Evolutionary conservation across 1,140 invertebrate species (phyloP), one percentile per base, ranked within the genome.

Genomic region (Daktulosphaira vitifoliae): DNA sequence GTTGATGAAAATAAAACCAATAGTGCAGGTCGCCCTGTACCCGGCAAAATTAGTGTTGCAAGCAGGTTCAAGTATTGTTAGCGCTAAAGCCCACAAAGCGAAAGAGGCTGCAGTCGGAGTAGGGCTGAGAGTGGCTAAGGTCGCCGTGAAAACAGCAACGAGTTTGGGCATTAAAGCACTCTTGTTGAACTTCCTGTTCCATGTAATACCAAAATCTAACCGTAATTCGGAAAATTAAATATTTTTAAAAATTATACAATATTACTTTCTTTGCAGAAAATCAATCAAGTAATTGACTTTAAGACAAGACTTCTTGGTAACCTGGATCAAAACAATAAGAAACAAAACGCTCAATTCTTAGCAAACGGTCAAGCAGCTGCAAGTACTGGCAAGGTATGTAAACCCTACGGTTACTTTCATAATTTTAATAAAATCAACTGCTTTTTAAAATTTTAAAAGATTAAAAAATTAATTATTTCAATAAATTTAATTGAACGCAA

Each of bases 211-310:
- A 13, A n/a, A 4, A 5, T 3, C 13, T 23, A 23, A 3, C 20
- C 23, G 8, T 26, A 3, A 26, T n/a, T 44, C 3, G 39, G n/a
- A 44, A 44, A 44, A 44, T 44, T 15, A n/a, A 44, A 11, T 3
- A n/a, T 44, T 7, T 44, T 44, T 44, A n/a, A 16, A 7, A n/a
- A n/a, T n/a, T n/a, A n/a, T n/a, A n/a, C n/a, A n/a, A n/a, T n/a
- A n/a, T n/a, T n/a, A n/a, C 38, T 46, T 64, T 44, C 26, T 18
- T 62, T 50, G 16, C 53, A 71, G 70, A 70, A 71, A 71, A 69
- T 71, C 68, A 71, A 71, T 50, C 69, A 71, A 49, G 50, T 71
- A 54, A 68, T 71, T 33, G 70, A 69, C 16, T 69, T 70, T 15
- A 71, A 70, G 65, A 68, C 69, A 13, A 66, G 68, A 16, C 48